These are phyloP conservation scores for Petrocephalus sullivani DNA, from an alignment of 2,797 vertebrate species.

Conservation along the genomic window DNA sequence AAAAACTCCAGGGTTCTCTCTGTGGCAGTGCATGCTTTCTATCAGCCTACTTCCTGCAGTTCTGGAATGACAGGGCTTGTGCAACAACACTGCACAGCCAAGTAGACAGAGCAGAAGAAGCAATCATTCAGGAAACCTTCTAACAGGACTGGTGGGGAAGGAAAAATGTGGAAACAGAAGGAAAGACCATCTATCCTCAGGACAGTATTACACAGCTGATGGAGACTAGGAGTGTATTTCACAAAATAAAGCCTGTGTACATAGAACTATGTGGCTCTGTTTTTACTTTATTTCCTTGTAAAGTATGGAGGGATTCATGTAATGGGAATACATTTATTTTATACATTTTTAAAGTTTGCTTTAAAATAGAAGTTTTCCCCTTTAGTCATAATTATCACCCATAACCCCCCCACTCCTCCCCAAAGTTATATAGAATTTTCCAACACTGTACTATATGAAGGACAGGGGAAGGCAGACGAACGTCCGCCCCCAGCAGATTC, in stretches of 20 bases:
- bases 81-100: neutral
- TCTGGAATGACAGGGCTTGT: slow-evolving; percentile 24
- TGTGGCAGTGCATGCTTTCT: slow-evolving; percentile 30
- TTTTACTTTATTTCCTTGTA: slow-evolving; percentile 30
- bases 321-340: slow-evolving; percentile 54
- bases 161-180: slow-evolving; percentile 14
- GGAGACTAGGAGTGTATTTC: neutral
- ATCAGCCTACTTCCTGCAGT: slow-evolving; percentile 19
- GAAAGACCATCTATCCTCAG: neutral
- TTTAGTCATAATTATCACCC: slow-evolving; percentile 21
- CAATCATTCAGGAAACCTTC: slow-evolving; percentile 1
- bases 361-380: slow-evolving; percentile 66
- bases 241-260: slow-evolving; percentile 36
- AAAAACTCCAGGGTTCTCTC: slow-evolving; percentile 30
- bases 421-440: slow-evolving; percentile 47
- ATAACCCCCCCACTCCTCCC: neutral
- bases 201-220: neutral
- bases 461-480: neutral
- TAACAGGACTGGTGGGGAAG: neutral
- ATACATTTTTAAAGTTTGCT: slow-evolving; percentile 53
- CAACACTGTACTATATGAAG: slow-evolving; percentile 39
- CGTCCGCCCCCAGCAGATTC: slow-evolving; percentile 11
- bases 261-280: slow-evolving; percentile 34
- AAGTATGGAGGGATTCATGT: slow-evolving; percentile 40
- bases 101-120: neutral